These are phyloP conservation scores for Drosophila triauraria DNA, from an alignment of 1,140 invertebrate species.

Conservation along the genomic window DNA sequence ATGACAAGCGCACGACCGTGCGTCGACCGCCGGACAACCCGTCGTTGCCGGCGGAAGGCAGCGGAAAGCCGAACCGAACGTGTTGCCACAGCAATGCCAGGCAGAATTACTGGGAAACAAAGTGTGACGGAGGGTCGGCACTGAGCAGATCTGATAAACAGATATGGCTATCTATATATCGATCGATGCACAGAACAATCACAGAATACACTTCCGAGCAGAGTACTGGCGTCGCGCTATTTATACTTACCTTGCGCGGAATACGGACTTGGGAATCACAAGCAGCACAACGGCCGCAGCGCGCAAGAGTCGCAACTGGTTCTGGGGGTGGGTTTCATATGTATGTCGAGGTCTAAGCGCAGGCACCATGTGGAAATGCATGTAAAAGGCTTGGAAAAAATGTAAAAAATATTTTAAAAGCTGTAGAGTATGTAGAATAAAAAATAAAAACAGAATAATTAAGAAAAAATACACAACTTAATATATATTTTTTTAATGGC, in stretches of 20 bases:
- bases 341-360: too few relatives aligned
- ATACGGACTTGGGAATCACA: conserved; percentile 69
- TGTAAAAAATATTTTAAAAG: neutral
- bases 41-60: conserved; percentile 79
- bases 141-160: conserved; percentile 85
- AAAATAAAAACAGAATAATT: neutral
- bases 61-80: conserved; percentile 74
- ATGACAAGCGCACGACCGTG: conserved; percentile 71
- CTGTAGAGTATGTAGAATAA: neutral
- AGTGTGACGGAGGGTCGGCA: conserved; percentile 84
- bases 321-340: conserved; percentile 23
- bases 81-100: conserved; percentile 78
- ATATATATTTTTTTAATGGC: neutral
- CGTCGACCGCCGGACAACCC: conserved; percentile 77
- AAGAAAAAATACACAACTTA: too few relatives aligned
- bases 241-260: conserved; percentile 35
- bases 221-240: conserved; percentile 12
- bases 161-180: conserved; percentile 77
- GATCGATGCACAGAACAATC: conserved; percentile 85
- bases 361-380: neutral
- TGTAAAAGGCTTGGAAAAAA: too few relatives aligned
- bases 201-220: conserved; percentile 83
- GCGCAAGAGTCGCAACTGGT: neutral
- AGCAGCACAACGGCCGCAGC: neutral
- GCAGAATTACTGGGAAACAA: conserved; percentile 83